Conservation (phyloP, 2,888 invertebrate species). For the Meiosimyza platycephala region DNA sequence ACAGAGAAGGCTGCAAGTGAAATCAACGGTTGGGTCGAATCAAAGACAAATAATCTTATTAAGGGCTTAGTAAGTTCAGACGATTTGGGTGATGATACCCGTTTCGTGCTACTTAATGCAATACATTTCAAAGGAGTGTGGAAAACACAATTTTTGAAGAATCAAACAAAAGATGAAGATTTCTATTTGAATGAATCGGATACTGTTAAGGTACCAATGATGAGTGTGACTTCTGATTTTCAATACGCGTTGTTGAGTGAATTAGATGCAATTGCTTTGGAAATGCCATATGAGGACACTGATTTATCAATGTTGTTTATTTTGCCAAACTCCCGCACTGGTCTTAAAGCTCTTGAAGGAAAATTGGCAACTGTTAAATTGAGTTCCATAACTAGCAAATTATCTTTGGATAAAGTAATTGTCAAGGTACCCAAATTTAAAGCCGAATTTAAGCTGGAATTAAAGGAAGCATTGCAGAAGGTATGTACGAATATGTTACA, state of each 20-base stretch:
- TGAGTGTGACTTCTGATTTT: conserved; percentile 69
- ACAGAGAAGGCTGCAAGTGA: conserved; percentile 67
- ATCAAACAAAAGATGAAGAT: conserved; percentile 70
- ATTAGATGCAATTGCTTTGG: conserved; percentile 66
- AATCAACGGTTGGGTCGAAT: conserved; percentile 86
- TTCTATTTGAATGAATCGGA: conserved; percentile 74
- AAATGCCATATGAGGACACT: conserved; percentile 77
- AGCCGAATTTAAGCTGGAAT: conserved; percentile 78
- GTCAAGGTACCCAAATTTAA: conserved; percentile 84
- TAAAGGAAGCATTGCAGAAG: conserved; percentile 72
- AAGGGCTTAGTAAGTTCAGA: conserved; percentile 76
- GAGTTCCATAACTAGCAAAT: conserved; percentile 70
- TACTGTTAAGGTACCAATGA: conserved; percentile 74
- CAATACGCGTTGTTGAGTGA: conserved; percentile 51
- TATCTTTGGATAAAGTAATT: conserved; percentile 57
- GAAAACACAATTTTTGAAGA: conserved; percentile 74
- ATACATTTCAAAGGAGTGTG: conserved; percentile 88
- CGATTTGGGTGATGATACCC: conserved; percentile 70
- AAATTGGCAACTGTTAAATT: conserved; percentile 73
- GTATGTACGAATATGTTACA: conserved; percentile 55
- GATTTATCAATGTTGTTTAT: conserved; percentile 81
- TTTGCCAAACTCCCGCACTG: conserved; percentile 77
- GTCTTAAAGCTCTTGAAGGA: conserved; percentile 73
- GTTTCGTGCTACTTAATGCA: conserved; percentile 83
- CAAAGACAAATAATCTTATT: conserved; percentile 86